phyloP scores from a whole-genome alignment of 2,797 vertebrate genomes.

The Argyrosomus regius region DNA sequence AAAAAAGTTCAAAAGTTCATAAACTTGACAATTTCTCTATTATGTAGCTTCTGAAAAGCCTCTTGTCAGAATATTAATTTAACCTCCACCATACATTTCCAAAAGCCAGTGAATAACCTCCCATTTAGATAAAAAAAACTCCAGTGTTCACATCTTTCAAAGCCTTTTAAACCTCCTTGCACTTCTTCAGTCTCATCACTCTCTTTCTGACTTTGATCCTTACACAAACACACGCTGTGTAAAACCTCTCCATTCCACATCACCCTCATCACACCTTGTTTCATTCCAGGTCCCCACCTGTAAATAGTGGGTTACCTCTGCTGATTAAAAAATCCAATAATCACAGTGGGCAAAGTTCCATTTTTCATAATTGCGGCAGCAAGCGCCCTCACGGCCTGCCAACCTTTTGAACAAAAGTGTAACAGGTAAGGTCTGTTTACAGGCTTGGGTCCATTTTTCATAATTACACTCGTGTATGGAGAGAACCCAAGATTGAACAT shows the following conservation, averaged over 20 bases:
- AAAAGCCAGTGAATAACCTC: background rate
- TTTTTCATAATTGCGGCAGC: conserved; percentile 37
- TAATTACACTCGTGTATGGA: conserved; percentile 6
- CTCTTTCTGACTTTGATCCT: background rate
- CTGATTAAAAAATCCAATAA: conserved; percentile 23
- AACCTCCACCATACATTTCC: conserved; percentile 1
- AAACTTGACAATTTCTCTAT: background rate
- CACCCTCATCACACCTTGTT: conserved; percentile 7
- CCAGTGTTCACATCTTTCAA: conserved; percentile 1
- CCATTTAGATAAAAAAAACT: background rate
- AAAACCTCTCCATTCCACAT: background rate
- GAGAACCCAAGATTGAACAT: too few species aligned
- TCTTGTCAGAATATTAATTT: background rate
- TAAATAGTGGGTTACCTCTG: background rate
- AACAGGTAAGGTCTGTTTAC: conserved; percentile 26
- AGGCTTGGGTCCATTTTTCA: conserved; percentile 24
- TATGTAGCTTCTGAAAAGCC: background rate
- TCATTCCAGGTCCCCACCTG: background rate
- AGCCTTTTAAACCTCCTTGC: conserved; percentile 1
- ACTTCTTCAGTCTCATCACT: background rate
- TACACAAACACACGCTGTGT: background rate
- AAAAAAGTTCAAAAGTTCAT: background rate
- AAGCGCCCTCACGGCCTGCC: conserved; percentile 1
- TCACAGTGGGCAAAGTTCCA: conserved; percentile 21
- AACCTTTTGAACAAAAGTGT: conserved; percentile 21